Evolutionary conservation across 2,113 vertebrate species (phyloP).

Genomic region (Mesoclemmys tuberculata): DNA sequence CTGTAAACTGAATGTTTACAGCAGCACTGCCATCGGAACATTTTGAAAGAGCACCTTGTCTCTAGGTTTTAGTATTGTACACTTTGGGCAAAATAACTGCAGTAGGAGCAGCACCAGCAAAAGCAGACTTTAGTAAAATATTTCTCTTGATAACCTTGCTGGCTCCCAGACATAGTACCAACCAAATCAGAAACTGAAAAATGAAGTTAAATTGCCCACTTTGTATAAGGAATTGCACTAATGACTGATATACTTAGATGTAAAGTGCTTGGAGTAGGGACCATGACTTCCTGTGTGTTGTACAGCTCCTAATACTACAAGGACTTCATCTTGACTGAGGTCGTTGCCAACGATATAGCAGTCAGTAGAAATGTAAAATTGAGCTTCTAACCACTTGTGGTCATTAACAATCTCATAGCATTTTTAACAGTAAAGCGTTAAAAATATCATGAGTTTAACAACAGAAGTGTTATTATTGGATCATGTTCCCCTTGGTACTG

Average conservation of each 20-base stretch:
- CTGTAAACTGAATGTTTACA: not conserved
- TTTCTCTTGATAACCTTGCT: not conserved
- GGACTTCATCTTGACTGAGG: not conserved
- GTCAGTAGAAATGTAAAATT: not conserved
- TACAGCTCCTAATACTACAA: not conserved
- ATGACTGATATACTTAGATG: not conserved
- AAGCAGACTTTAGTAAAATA: not conserved
- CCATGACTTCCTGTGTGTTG: not conserved
- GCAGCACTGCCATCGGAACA: not conserved
- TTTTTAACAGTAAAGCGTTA: slow-evolving; percentile 10
- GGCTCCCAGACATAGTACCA: too few relatives aligned
- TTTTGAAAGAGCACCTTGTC: not conserved
- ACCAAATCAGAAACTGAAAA: not conserved
- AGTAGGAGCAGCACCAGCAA: not conserved
- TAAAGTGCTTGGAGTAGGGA: not conserved
- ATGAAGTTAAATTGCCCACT: not conserved
- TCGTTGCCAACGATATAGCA: not conserved
- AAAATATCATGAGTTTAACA: not conserved
- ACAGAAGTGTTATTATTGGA: not conserved
- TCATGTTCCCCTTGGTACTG: not conserved
- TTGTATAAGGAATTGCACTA: not conserved
- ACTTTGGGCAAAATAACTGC: not conserved
- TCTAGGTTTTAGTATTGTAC: not conserved
- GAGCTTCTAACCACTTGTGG: not conserved
- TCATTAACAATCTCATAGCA: not conserved